Evolutionary conservation across 2,797 vertebrate species (phyloP).

Genomic region (Paguma larvata): DNA sequence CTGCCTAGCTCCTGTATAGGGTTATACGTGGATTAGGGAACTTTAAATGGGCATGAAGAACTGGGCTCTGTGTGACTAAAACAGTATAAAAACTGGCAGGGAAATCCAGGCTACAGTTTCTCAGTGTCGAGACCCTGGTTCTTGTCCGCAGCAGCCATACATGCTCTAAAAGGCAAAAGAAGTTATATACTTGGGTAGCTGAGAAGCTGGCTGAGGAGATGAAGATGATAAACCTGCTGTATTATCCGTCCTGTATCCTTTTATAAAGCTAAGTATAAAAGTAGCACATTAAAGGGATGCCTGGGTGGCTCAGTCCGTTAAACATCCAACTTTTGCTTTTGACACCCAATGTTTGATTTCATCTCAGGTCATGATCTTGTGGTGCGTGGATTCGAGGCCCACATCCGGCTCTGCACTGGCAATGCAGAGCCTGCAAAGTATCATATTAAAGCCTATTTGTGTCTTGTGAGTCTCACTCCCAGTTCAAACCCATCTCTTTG

Average conservation of each 20-base stretch:
- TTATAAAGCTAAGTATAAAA: neutral
- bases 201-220: neutral
- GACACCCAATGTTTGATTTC: too few relatives aligned
- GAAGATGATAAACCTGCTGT: neutral
- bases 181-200: neutral
- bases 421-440: neutral
- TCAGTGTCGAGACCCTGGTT: neutral
- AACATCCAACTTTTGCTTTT: too few relatives aligned
- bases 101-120: neutral
- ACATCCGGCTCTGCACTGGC: too few relatives aligned
- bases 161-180: neutral
- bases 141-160: neutral
- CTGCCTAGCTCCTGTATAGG: neutral
- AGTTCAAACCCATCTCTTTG: slow-evolving; percentile 10
- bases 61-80: neutral
- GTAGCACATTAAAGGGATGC: neutral
- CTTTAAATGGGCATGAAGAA: neutral
- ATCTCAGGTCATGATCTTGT: too few relatives aligned
- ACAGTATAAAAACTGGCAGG: neutral
- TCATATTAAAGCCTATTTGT: neutral
- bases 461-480: neutral
- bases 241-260: neutral
- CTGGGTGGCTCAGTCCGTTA: too few relatives aligned
- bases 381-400: too few relatives aligned
- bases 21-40: neutral